Conservation (phyloP, 2,113 vertebrate species). For the Nettapus auritus region DNA sequence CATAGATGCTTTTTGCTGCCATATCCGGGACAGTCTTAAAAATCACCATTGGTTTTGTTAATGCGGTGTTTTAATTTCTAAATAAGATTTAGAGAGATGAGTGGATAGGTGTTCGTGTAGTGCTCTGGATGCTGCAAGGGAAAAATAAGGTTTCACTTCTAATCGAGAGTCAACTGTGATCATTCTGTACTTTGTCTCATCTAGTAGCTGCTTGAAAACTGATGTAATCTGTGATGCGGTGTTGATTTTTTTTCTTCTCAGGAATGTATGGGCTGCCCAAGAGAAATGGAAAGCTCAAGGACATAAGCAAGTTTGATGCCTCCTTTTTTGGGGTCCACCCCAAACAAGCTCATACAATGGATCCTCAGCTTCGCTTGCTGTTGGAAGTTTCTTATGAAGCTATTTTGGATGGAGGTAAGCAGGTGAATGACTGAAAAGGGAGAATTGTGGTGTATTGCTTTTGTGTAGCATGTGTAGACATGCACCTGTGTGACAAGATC, state of each 20-base stretch:
- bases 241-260: constrained; percentile 54
- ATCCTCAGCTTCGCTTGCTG: constrained; percentile 93
- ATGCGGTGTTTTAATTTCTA: neutral
- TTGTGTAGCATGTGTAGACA: neutral
- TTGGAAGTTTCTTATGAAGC: constrained; percentile 93
- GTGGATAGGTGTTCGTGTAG: neutral
- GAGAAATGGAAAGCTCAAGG: constrained; percentile 94
- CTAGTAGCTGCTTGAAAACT: neutral
- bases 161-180: neutral
- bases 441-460: neutral
- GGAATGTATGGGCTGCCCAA: constrained; percentile 91
- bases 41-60: neutral
- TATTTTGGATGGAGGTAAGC: constrained; percentile 91
- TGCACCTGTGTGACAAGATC: neutral
- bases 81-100: neutral
- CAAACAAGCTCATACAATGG: constrained; percentile 97
- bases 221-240: neutral
- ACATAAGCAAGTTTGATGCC: constrained; percentile 93
- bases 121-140: neutral
- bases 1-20: neutral
- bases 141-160: neutral
- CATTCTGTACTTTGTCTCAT: neutral
- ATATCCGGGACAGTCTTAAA: neutral
- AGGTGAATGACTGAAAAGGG: neutral
- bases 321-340: constrained; percentile 92